Conservation (phyloP, 2,113 vertebrate genomes). For the Etheostoma spectabile region DNA sequence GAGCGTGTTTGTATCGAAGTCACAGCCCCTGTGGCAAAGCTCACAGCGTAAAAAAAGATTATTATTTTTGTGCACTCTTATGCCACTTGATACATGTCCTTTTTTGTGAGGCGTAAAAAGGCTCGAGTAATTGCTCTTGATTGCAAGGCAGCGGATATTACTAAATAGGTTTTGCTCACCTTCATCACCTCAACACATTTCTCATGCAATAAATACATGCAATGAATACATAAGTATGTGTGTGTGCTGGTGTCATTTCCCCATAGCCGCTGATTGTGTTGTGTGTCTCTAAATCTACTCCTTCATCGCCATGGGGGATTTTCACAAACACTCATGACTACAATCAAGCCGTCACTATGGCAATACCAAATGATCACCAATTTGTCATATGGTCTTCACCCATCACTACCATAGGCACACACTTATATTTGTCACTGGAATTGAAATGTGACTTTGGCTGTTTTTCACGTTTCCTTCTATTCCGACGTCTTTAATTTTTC, state of each 20-base stretch:
- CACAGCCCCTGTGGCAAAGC: constrained; percentile 63
- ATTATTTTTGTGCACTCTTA: constrained; percentile 48
- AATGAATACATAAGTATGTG: too few relatives aligned
- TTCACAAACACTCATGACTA: not conserved
- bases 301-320: not conserved
- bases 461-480: not conserved
- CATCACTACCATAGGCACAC: not conserved
- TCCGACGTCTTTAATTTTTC: not conserved
- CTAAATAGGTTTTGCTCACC: constrained; percentile 17
- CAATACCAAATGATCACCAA: not conserved
- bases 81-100: constrained; percentile 61
- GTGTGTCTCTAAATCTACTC: too few relatives aligned
- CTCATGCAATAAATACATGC: too few relatives aligned
- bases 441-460: not conserved
- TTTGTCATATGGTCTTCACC: not conserved
- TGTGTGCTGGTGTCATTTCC: too few relatives aligned
- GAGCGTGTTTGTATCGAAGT: constrained; percentile 45
- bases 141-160: not conserved
- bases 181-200: constrained; percentile 6
- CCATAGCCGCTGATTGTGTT: too few relatives aligned
- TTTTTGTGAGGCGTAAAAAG: constrained; percentile 44
- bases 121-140: not conserved
- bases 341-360: not conserved
- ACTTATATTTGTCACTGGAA: not conserved
- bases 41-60: constrained; percentile 59